Evolutionary conservation across 2,888 invertebrate genomes (phyloP).

Genomic region (Mimachlamys varia): DNA sequence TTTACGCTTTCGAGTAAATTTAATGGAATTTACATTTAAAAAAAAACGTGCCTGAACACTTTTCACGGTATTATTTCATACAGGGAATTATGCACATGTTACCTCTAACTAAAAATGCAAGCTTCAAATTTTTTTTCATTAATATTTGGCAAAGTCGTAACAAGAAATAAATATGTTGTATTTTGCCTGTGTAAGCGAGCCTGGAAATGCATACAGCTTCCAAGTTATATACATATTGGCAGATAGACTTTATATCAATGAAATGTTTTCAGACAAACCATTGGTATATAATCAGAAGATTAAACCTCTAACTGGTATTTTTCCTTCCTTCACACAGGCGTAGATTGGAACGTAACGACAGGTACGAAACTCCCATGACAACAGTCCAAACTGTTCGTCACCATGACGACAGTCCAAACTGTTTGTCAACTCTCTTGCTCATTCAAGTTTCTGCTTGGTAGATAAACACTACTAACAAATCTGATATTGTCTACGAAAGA

Average conservation of each 20-base stretch:
- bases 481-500: not conserved
- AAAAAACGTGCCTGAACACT: not conserved
- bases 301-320: constrained; percentile 16
- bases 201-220: not conserved
- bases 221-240: constrained; percentile 8
- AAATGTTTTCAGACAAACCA: not conserved
- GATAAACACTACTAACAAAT: constrained; percentile 18
- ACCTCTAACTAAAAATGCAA: not conserved
- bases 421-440: constrained; percentile 24
- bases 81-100: not conserved
- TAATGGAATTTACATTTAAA: too few relatives aligned
- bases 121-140: not conserved
- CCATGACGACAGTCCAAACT: not conserved
- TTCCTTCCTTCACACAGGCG: constrained; percentile 17
- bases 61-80: not conserved
- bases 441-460: constrained; percentile 10
- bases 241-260: not conserved
- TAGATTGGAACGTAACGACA: constrained; percentile 21
- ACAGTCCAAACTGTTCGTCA: not conserved
- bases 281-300: constrained; percentile 13
- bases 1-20: too few relatives aligned
- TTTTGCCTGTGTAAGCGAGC: not conserved
- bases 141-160: not conserved
- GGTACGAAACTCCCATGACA: constrained; percentile 13
- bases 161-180: not conserved